Evolutionary conservation across 1,140 invertebrate genomes (phyloP), one percentile per base, ranked within the genome.

Genomic region (Sinella curviseta): DNA sequence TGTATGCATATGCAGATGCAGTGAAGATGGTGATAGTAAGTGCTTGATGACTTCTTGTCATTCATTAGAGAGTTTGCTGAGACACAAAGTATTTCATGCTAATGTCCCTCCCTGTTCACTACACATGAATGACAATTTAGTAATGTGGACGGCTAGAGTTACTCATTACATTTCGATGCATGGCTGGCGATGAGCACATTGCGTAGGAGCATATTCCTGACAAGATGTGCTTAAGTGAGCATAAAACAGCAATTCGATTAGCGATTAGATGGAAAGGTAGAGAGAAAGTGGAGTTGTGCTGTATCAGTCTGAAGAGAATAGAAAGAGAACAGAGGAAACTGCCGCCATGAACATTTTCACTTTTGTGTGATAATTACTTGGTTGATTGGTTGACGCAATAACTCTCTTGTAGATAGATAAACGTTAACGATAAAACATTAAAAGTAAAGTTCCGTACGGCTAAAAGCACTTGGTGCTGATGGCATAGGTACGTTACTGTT

Each of bases 221-320:
- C 20, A 48, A 48, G 39, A 48, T 48, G 57, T 12, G 57, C 24
- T 60, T 60, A 60, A 12, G 24, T 60, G 57, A 60, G 57, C 24
- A 60, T 60, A 12, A 60, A 60, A 60, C 24, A 60, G 12, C 57
- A 70, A 70, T 70, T 70, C 65, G 65, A 70, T 70, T 70, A 70
- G 30, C 12, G 65, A 70, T 70, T 60, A 26, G 14, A 60, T 60
- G 24, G 12, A 12, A n/a, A 60, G 39, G 39, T 12, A 48, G 20
- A 48, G 39, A 65, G 57, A 65, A n/a, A n/a, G n/a, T n/a, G n/a
- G n/a, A n/a, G n/a, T n/a, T n/a, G n/a, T n/a, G n/a, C n/a, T n/a
- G n/a, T n/a, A n/a, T n/a, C n/a, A n/a, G n/a, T n/a, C 57, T 14
- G 24, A 65, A 65, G 16, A 8, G 57, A 26, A 65, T 65, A 65